Conservation (phyloP, 2,888 invertebrate genomes). For the Heterodera filipjevi region DNA sequence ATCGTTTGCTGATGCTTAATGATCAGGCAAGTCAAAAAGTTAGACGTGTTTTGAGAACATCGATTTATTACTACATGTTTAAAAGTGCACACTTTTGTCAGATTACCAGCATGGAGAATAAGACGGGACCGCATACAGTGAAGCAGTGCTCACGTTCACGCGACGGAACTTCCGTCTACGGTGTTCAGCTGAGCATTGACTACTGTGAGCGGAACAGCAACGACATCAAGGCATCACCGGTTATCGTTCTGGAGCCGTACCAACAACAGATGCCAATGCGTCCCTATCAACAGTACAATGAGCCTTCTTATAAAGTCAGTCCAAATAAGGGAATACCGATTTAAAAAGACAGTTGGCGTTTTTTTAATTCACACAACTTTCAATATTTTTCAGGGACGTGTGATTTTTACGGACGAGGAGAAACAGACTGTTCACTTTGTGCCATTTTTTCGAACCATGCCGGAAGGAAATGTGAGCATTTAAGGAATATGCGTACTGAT, state of each 20-base stretch:
- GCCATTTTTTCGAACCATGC: slow-evolving; percentile 8
- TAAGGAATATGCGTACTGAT: not conserved
- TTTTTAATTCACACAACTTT: no score
- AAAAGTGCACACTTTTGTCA: no score
- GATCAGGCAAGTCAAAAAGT: not conserved
- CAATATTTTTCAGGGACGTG: slow-evolving; percentile 18
- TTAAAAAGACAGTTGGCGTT: no score
- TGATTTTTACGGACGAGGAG: slow-evolving; percentile 13
- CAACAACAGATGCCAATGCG: not conserved
- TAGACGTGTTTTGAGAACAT: not conserved
- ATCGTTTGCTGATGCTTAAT: not conserved
- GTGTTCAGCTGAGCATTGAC: slow-evolving; percentile 26
- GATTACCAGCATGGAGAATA: not conserved
- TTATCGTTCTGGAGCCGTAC: slow-evolving; percentile 4
- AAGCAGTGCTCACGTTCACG: not conserved
- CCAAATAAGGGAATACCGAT: not conserved
- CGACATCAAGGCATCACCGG: not conserved
- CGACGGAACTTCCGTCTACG: slow-evolving; percentile 5
- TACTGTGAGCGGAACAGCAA: slow-evolving; percentile 28
- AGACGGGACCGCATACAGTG: slow-evolving; percentile 8
- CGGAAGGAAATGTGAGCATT: slow-evolving; percentile 6
- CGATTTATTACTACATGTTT: no score
- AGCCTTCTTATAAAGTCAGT: not conserved
- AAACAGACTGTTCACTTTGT: slow-evolving; percentile 15
- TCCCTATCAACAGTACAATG: not conserved